phyloP scores from a whole-genome alignment of 1,140 invertebrate genomes.

The Calosoma granatense region DNA sequence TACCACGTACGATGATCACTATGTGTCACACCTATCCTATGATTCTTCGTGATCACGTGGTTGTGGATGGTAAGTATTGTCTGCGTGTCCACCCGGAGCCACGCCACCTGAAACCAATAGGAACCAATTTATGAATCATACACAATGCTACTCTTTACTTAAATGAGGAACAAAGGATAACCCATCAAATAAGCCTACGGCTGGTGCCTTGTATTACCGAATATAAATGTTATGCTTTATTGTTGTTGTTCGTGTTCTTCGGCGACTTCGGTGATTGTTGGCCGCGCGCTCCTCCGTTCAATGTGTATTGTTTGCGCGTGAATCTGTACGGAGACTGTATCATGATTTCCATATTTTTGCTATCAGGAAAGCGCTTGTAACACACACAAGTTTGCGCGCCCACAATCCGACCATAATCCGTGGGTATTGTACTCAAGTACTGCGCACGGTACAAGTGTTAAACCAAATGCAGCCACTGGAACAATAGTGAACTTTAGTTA shows the following conservation, averaged over 20 bases:
- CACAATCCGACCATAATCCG: neutral
- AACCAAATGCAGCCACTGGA: neutral
- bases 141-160: no score
- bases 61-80: conserved; percentile 83
- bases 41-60: conserved; percentile 82
- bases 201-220: no score
- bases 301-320: neutral
- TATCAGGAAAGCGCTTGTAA: neutral
- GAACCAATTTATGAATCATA: no score
- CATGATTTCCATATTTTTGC: neutral
- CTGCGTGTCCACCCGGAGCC: conserved; percentile 81
- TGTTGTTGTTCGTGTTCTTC: no score
- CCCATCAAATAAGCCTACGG: no score
- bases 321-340: neutral
- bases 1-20: conserved; percentile 75
- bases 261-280: no score
- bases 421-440: neutral
- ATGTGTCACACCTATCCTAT: conserved; percentile 69
- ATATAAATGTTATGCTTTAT: no score
- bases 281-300: no score
- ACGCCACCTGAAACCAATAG: conserved; percentile 61
- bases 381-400: neutral
- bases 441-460: neutral
- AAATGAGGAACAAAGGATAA: no score
- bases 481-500: no score